phyloP scores from a whole-genome alignment of 2,113 vertebrate species.

The Cacatua alba region DNA sequence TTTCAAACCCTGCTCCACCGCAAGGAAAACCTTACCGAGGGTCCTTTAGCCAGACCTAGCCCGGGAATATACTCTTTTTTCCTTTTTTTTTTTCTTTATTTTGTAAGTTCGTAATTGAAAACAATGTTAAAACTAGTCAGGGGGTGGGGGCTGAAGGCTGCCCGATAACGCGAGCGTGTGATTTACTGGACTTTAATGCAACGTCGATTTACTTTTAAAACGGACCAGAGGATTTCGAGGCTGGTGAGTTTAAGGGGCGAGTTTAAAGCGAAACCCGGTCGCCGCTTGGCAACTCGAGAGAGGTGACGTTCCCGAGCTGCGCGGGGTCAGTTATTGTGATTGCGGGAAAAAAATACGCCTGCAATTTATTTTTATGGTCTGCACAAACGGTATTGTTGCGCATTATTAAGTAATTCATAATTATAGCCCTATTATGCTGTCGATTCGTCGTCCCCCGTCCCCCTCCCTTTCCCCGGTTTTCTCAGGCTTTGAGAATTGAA shows the following conservation, averaged over 20 bases:
- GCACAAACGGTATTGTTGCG: constrained; percentile 36
- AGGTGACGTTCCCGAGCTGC: constrained; percentile 31
- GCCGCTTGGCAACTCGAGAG: background rate
- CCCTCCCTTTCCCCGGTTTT: background rate
- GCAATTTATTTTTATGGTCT: constrained; percentile 57
- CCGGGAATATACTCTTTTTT: background rate
- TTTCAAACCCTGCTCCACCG: background rate
- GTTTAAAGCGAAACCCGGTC: background rate
- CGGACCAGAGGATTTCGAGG: background rate
- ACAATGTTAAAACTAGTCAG: constrained; percentile 4
- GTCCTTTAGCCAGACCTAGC: background rate
- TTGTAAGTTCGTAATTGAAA: background rate
- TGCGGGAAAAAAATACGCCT: background rate
- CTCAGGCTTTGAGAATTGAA: constrained; percentile 44
- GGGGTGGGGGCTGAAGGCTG: background rate
- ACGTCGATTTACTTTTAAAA: background rate
- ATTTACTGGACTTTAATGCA: background rate
- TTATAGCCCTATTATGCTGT: constrained; percentile 23
- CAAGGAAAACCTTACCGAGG: background rate
- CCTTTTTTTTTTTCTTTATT: background rate
- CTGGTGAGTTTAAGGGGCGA: background rate
- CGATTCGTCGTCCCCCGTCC: background rate
- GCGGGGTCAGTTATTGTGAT: constrained; percentile 4
- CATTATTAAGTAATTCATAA: constrained; percentile 51
- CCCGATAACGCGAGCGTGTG: background rate